Conservation (phyloP, 2,797 vertebrate species). For the Acridotheres tristis region DNA sequence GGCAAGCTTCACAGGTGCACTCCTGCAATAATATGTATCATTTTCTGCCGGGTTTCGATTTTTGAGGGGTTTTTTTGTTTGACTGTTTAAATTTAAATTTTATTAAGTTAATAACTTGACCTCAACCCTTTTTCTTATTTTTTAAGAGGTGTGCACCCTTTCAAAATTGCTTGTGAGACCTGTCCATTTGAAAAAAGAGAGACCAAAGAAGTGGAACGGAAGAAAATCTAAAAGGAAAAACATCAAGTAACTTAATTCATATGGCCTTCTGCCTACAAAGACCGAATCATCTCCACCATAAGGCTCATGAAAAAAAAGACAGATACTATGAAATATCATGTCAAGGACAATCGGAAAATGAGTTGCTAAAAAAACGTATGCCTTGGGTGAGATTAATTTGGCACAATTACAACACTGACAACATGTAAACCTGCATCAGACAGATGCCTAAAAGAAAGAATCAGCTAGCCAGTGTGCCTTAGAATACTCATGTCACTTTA, state of each 20-base stretch:
- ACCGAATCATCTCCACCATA: background rate
- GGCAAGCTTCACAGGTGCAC: background rate
- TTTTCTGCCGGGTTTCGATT: background rate
- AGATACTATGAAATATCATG: background rate
- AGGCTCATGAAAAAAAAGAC: background rate
- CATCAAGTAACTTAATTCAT: background rate
- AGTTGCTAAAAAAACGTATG: background rate
- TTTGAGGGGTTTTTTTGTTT: background rate
- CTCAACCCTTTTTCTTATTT: background rate
- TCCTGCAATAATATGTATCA: background rate
- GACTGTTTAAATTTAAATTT: background rate
- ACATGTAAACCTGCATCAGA: background rate
- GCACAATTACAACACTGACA: background rate
- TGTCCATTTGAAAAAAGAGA: background rate
- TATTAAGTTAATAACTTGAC: background rate
- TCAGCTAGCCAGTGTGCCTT: background rate
- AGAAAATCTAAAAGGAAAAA: background rate
- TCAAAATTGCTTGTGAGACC: background rate
- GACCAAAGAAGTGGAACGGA: background rate
- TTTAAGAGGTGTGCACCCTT: background rate
- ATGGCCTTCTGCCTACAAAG: background rate
- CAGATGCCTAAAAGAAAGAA: background rate
- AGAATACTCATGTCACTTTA: background rate
- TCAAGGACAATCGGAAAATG: rapidly evolving
- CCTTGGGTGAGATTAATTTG: background rate